phyloP scores from a whole-genome alignment of 2,797 vertebrate species.

The Synanceia verrucosa region DNA sequence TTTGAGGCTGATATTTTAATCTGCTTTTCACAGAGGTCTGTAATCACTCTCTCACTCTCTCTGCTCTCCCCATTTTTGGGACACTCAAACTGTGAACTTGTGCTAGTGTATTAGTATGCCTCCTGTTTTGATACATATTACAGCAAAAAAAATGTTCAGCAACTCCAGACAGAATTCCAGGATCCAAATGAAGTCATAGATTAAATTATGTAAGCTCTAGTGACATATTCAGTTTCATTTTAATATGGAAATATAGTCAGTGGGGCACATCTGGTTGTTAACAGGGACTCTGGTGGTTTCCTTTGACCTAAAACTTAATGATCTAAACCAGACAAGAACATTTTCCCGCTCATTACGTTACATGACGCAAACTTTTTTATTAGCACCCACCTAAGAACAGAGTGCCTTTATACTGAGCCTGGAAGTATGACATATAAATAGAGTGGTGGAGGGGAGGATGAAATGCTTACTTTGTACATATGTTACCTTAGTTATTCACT shows the following conservation, averaged over 20 bases:
- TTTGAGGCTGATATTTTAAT: conserved; percentile 57
- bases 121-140: conserved; percentile 23
- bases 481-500: no score
- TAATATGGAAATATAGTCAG: conserved; percentile 3
- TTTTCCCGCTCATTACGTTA: conserved; percentile 8
- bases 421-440: not conserved
- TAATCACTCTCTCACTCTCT: conserved; percentile 53
- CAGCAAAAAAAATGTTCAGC: not conserved
- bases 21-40: conserved; percentile 48
- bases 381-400: conserved; percentile 9
- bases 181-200: not conserved
- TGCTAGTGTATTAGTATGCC: conserved; percentile 13
- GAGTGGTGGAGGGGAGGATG: not conserved
- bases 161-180: not conserved
- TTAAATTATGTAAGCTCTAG: not conserved
- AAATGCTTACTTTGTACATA: no score
- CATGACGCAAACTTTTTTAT: conserved; percentile 13
- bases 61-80: conserved; percentile 5
- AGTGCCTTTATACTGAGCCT: conserved; percentile 20
- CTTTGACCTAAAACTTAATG: conserved; percentile 27
- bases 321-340: not conserved
- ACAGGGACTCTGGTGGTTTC: conserved; percentile 2
- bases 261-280: conserved; percentile 3
- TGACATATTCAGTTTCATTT: not conserved
- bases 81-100: conserved; percentile 38